phyloP scores from a whole-genome alignment of 2,797 vertebrate species.

The Leptodactylus fallax region DNA sequence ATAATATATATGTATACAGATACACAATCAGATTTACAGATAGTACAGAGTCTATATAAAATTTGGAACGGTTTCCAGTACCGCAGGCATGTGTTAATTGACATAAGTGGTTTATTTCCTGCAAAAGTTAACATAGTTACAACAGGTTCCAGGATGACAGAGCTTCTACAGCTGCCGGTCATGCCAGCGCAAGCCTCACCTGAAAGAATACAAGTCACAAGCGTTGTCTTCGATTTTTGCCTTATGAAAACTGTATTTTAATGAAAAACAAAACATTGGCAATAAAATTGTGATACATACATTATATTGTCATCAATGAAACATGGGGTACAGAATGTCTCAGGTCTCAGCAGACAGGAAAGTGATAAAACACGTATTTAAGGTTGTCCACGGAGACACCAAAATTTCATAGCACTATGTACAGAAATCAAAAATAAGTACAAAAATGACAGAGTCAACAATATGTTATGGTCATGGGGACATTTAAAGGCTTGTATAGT shows the following conservation, averaged over 20 bases:
- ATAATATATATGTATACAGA: not conserved
- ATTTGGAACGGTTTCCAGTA: slow-evolving; percentile 40
- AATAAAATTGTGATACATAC: not conserved
- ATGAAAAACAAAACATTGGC: not conserved
- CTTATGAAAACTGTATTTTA: not conserved
- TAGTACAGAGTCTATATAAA: slow-evolving; percentile 14
- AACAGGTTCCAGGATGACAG: slow-evolving; percentile 49
- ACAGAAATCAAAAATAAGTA: too few relatives aligned
- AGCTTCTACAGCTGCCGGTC: slow-evolving; percentile 40
- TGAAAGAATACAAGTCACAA: not conserved
- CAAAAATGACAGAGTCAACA: too few relatives aligned
- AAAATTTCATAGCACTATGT: too few relatives aligned
- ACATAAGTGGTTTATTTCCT: slow-evolving; percentile 53
- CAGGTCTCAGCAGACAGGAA: not conserved
- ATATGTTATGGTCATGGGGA: too few relatives aligned
- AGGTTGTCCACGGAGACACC: not conserved
- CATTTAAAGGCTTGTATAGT: too few relatives aligned
- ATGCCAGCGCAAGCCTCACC: slow-evolving; percentile 42
- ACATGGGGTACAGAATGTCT: not conserved
- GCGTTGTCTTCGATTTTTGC: not conserved
- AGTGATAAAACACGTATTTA: too few relatives aligned
- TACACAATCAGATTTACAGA: slow-evolving; percentile 25
- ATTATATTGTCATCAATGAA: not conserved
- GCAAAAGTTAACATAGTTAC: slow-evolving; percentile 43
- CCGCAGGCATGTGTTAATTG: slow-evolving; percentile 49